These are phyloP conservation scores for Chirona hameri DNA, from an alignment of 2,888 invertebrate genomes.

Conservation along the genomic window DNA sequence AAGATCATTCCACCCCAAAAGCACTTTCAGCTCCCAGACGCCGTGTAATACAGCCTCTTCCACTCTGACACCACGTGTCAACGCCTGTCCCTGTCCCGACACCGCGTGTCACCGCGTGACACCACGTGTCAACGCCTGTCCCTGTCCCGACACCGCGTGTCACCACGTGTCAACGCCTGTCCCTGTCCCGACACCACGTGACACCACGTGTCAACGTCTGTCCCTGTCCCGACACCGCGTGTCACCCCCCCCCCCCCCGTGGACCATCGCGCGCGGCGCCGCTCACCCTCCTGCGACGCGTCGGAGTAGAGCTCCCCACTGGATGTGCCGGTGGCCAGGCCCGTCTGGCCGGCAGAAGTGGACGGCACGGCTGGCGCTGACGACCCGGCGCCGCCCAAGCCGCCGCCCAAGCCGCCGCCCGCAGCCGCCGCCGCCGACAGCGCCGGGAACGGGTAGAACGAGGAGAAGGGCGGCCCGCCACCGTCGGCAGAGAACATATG, in stretches of 20 bases:
- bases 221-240: background rate
- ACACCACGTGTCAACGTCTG: too few relatives aligned
- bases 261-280: background rate
- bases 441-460: slow-evolving; percentile 38
- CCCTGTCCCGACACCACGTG: too few relatives aligned
- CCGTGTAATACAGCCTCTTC: too few relatives aligned
- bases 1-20: too few relatives aligned
- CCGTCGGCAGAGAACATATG: slow-evolving; percentile 26
- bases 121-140: too few relatives aligned
- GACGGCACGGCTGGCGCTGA: background rate
- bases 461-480: slow-evolving; percentile 39
- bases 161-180: too few relatives aligned
- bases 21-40: too few relatives aligned
- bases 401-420: background rate
- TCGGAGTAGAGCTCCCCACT: background rate
- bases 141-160: background rate
- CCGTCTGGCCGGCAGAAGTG: background rate
- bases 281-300: slow-evolving; percentile 28
- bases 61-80: too few relatives aligned
- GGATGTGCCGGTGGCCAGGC: background rate
- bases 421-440: background rate
- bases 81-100: background rate
- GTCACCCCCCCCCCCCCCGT: background rate
- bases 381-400: background rate
- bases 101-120: background rate